Evolutionary conservation across 1,140 invertebrate species (phyloP).

Genomic region (Zaprionus davidi): DNA sequence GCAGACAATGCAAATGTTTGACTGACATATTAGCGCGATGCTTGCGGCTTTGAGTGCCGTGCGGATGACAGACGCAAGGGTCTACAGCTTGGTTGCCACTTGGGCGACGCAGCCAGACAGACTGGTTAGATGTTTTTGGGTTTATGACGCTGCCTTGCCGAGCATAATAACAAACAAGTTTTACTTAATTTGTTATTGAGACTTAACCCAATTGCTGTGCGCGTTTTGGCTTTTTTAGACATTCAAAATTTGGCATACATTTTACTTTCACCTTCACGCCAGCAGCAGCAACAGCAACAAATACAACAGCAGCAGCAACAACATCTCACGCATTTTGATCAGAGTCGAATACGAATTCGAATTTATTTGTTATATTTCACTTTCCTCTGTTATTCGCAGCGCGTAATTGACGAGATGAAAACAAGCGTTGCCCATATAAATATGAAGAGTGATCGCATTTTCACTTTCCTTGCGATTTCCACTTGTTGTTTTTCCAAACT

Average conservation of each 20-base stretch:
- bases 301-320: background rate
- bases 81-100: constrained; percentile 3
- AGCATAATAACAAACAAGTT: constrained; percentile 68
- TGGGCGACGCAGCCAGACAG: constrained; percentile 5
- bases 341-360: constrained; percentile 40
- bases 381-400: constrained; percentile 72
- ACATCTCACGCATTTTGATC: constrained; percentile 53
- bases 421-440: constrained; percentile 29
- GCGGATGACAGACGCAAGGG: background rate
- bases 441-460: constrained; percentile 46
- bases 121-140: constrained; percentile 36
- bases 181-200: constrained; percentile 60
- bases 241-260: constrained; percentile 58
- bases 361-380: constrained; percentile 50
- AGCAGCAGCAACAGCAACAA: background rate
- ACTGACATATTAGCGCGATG: constrained; percentile 42
- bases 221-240: constrained; percentile 12
- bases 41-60: constrained; percentile 13
- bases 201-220: constrained; percentile 67
- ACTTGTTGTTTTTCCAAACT: constrained; percentile 54
- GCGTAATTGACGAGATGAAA: constrained; percentile 25
- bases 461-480: constrained; percentile 70
- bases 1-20: constrained; percentile 39
- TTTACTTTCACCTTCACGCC: constrained; percentile 68
- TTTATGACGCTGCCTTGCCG: constrained; percentile 25